phyloP scores from a whole-genome alignment of 2,113 vertebrate species.

The Glareola pratincola region DNA sequence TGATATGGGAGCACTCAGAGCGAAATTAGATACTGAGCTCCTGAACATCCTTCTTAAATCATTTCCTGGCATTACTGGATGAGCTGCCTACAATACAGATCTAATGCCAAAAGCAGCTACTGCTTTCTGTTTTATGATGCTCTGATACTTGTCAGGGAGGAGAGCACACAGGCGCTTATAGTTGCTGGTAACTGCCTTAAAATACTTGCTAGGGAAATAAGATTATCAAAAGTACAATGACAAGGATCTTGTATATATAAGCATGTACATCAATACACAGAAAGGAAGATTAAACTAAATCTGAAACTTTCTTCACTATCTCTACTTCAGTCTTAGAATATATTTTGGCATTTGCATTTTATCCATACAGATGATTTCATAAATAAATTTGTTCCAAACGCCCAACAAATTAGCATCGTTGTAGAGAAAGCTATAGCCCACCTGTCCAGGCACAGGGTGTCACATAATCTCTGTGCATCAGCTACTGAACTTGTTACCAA shows the following conservation, averaged over 20 bases:
- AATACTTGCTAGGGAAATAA: not conserved
- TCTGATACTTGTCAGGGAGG: not conserved
- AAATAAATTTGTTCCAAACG: not conserved
- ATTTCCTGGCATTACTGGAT: slow-evolving; percentile 11
- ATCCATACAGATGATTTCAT: not conserved
- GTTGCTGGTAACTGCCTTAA: not conserved
- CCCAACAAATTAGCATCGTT: not conserved
- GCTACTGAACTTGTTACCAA: not conserved
- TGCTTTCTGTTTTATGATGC: not conserved
- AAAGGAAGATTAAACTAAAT: not conserved
- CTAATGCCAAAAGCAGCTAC: slow-evolving; percentile 3
- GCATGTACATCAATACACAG: not conserved
- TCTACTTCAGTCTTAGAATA: not conserved
- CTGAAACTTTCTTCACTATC: not conserved
- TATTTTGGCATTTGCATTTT: not conserved
- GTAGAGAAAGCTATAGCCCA: not conserved
- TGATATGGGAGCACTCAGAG: not conserved
- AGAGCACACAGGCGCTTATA: not conserved
- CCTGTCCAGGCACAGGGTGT: not conserved
- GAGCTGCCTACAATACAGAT: not conserved
- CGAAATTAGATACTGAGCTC: slow-evolving; percentile 27
- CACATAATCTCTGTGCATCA: not conserved
- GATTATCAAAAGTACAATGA: not conserved
- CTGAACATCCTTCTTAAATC: slow-evolving; percentile 41
- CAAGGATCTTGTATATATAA: not conserved